Base-by-base conservation (phyloP, 2,797 vertebrate genomes). In the Sparidentex hasta region DNA sequence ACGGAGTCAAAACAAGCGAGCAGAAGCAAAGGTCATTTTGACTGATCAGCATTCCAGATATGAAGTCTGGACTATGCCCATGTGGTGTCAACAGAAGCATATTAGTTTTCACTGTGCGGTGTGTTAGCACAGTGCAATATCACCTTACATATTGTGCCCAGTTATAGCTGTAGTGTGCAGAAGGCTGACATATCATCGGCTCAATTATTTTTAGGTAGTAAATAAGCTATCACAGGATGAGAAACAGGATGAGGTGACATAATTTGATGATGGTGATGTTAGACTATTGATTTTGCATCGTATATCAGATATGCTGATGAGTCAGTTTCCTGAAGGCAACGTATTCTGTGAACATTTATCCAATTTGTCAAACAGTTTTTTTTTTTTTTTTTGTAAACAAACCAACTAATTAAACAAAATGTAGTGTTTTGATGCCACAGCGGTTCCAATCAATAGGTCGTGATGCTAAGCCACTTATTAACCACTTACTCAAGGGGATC, bases 101-200 rank as follows among this genome's bases (percentile, higher is more conserved):
- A 88, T 92, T 92, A 82, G 75, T 74, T 91, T 92, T 87, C 84
- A 83, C 21, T 82, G 66, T 80, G 76, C 78, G 87, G 63, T 74
- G 17, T 75, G 58, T 64, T 44, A 68, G 73, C 59, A 38, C 18
- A 66, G 70, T 72, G 74, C 81, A 79, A 44, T 87, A 90, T 91
- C 82, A 66, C 70, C 74, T 93, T 89, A 75, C 86, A 46, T 69
- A 74, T 59, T 83, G 55, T 48, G 41, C 52, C 50, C 44, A 20
- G 65, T 77, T 80, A 73, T 47, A 54, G 72, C 70, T 80, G 71
- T 25, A 27, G 65, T 63, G 54, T 58, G 47, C 54, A 43, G 33
- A 52, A 47, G 46, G 61, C 56, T 80, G 83, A 86, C 71, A 80
- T 71, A 88, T 77, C 68, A 87, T 86, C 79, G 50, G 43, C 47